Conservation (phyloP, 2,113 vertebrate genomes). For the Spilogale gracilis region DNA sequence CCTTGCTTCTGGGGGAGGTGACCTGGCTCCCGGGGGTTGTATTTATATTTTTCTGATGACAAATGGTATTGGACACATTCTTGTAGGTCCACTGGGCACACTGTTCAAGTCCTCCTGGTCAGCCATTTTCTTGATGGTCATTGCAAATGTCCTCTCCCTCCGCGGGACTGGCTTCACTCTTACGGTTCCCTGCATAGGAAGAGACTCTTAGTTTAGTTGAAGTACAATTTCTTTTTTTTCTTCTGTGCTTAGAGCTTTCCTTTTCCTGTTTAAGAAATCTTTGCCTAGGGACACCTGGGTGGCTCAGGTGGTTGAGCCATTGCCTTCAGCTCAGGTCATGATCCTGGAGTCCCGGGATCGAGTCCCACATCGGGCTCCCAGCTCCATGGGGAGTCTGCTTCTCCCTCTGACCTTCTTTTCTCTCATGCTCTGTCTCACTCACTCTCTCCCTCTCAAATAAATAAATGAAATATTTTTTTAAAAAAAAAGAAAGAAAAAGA, state of each 20-base stretch:
- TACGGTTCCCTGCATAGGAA: background rate
- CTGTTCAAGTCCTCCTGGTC: background rate
- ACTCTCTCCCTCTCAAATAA: too few species aligned
- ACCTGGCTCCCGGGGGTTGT: too few species aligned
- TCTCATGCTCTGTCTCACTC: too few species aligned
- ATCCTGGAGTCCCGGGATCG: too few species aligned
- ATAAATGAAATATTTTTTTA: too few species aligned
- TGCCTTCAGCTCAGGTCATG: too few species aligned
- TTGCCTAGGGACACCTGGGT: too few species aligned
- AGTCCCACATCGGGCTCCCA: too few species aligned
- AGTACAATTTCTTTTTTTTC: background rate
- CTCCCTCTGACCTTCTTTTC: too few species aligned
- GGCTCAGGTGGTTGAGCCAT: too few species aligned
- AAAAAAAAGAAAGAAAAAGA: background rate
- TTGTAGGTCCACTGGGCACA: background rate
- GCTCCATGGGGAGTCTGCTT: too few species aligned
- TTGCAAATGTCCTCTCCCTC: too few species aligned
- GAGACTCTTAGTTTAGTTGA: background rate
- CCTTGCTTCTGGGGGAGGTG: background rate
- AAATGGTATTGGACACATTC: background rate
- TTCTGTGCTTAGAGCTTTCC: background rate
- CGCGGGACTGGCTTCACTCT: background rate
- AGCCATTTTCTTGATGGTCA: accelerated
- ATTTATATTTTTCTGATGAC: background rate
- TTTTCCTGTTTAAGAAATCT: background rate